phyloP scores from a whole-genome alignment of 1,140 invertebrate species.

The Drosophila dunni region DNA sequence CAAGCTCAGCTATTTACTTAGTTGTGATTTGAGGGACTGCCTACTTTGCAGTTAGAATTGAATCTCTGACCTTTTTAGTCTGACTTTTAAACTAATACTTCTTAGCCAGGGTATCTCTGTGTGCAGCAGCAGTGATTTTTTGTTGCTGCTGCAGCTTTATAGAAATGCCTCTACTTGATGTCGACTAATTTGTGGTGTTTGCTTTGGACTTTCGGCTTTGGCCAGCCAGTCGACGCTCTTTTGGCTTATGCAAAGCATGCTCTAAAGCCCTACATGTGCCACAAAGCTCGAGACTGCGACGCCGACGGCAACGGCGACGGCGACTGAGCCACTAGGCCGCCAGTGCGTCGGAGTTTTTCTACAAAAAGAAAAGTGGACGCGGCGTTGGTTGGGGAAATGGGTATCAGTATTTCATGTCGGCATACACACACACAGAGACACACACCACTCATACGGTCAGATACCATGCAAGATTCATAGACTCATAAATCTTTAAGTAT shows the following conservation, averaged over 20 bases:
- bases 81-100: neutral
- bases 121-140: neutral
- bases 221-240: conserved; percentile 39
- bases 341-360: conserved; percentile 40
- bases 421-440: conserved; percentile 32
- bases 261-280: conserved; percentile 60
- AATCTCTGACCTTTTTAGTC: too few relatives aligned
- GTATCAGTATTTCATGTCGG: conserved; percentile 70
- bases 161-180: conserved; percentile 40
- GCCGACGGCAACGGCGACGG: too few relatives aligned
- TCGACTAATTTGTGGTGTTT: conserved; percentile 81
- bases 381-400: neutral
- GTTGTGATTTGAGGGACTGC: too few relatives aligned
- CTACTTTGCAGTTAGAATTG: too few relatives aligned
- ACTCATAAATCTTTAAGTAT: conserved; percentile 83
- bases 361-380: conserved; percentile 11
- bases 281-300: neutral
- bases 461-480: conserved; percentile 78
- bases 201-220: conserved; percentile 66
- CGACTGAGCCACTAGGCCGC: conserved; percentile 28
- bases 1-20: too few relatives aligned
- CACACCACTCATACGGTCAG: conserved; percentile 30
- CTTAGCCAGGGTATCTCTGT: neutral
- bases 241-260: conserved; percentile 59
- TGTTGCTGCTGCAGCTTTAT: conserved; percentile 6